Conservation (phyloP, 2,797 vertebrate genomes). For the Pseudocheirus occidentalis region DNA sequence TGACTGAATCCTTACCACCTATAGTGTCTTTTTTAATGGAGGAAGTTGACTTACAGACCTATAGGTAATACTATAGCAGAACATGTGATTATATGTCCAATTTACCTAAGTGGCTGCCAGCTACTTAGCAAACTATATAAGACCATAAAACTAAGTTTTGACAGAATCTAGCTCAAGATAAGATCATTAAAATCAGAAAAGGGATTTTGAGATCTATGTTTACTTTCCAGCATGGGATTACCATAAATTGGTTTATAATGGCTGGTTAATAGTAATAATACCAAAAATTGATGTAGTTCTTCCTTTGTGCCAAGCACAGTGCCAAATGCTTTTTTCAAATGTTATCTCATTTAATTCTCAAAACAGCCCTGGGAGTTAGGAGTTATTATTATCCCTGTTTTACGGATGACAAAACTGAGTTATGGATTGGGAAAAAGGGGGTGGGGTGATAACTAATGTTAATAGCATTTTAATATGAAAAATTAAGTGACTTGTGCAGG, state of each 20-base stretch:
- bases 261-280: neutral
- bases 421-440: no score
- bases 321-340: neutral
- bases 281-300: neutral
- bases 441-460: no score
- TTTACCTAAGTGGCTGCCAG: neutral
- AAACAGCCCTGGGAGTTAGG: neutral
- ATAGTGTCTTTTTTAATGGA: neutral
- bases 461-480: no score
- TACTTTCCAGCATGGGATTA: neutral
- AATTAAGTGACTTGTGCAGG: neutral
- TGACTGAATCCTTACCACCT: neutral
- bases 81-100: neutral
- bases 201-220: neutral
- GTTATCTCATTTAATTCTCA: neutral
- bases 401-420: neutral
- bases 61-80: neutral
- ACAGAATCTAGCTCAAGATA: neutral
- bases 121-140: neutral
- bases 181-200: neutral
- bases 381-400: neutral
- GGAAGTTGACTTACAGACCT: neutral
- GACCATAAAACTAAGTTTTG: neutral
- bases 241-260: neutral
- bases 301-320: neutral